Conservation (phyloP, 2,888 invertebrate species). For the Amblyjoppa fuscipennis region DNA sequence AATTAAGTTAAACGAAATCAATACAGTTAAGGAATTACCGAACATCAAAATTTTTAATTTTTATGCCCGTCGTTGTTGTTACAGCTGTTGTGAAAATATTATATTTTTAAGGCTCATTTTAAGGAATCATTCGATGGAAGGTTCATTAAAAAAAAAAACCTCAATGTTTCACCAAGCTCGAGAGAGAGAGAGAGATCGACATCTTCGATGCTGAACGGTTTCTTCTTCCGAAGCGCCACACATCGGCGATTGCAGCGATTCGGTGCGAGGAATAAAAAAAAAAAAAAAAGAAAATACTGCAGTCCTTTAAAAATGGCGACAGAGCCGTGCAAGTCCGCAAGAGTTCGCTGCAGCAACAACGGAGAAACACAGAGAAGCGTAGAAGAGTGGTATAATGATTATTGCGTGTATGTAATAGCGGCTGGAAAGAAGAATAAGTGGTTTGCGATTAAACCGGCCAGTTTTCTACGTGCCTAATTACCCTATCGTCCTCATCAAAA, state of each 20-base stretch:
- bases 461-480: slow-evolving; percentile 71
- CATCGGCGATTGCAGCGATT: background rate
- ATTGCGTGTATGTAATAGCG: slow-evolving; percentile 66
- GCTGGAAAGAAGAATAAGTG: slow-evolving; percentile 45
- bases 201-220: background rate
- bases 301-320: slow-evolving; percentile 10
- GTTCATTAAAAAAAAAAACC: too few relatives aligned
- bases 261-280: background rate
- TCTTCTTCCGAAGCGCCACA: background rate
- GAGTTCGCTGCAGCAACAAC: slow-evolving; percentile 2
- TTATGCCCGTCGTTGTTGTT: too few relatives aligned
- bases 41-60: too few relatives aligned
- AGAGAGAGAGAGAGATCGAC: background rate
- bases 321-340: slow-evolving; percentile 15
- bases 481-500: slow-evolving; percentile 62
- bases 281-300: slow-evolving; percentile 3
- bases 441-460: slow-evolving; percentile 66
- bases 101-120: background rate
- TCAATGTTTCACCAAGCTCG: too few relatives aligned
- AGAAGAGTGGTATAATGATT: slow-evolving; percentile 38
- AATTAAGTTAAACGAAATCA: too few relatives aligned
- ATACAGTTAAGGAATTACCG: too few relatives aligned
- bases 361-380: background rate
- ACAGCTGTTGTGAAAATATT: too few relatives aligned
- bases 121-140: too few relatives aligned